Conservation (phyloP, 2,113 vertebrate species). For the Gopherus flavomarginatus region DNA sequence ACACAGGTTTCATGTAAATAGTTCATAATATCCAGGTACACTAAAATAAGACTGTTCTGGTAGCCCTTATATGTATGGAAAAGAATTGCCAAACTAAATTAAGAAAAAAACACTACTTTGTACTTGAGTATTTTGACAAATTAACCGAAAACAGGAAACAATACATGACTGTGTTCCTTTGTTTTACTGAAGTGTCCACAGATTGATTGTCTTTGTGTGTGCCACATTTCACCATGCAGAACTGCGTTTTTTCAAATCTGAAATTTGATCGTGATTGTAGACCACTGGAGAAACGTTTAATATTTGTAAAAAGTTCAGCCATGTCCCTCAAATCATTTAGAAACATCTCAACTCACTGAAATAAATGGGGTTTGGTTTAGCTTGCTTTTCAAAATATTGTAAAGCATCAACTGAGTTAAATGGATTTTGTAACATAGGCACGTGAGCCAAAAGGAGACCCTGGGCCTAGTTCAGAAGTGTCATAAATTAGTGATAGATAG, state of each 20-base stretch:
- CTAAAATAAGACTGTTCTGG: neutral
- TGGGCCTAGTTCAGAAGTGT: neutral
- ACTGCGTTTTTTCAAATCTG: neutral
- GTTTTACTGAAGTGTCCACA: neutral
- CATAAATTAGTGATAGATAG: neutral
- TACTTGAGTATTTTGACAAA: neutral
- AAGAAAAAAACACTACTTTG: neutral
- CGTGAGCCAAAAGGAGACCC: fast-evolving
- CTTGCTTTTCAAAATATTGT: neutral
- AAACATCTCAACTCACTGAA: neutral
- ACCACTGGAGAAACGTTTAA: neutral
- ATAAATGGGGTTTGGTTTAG: neutral
- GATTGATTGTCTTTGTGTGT: neutral
- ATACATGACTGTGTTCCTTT: fast-evolving
- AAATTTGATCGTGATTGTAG: neutral
- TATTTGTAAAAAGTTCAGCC: neutral
- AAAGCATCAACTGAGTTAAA: neutral
- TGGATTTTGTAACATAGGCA: neutral
- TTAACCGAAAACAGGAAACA: neutral
- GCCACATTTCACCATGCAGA: neutral
- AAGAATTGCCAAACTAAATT: neutral
- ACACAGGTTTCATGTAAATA: neutral
- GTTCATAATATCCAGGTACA: neutral
- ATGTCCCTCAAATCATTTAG: fast-evolving
- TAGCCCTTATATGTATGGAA: neutral